phyloP scores from a whole-genome alignment of 1,140 invertebrate species.

The Mycetomoellerius zeteki region DNA sequence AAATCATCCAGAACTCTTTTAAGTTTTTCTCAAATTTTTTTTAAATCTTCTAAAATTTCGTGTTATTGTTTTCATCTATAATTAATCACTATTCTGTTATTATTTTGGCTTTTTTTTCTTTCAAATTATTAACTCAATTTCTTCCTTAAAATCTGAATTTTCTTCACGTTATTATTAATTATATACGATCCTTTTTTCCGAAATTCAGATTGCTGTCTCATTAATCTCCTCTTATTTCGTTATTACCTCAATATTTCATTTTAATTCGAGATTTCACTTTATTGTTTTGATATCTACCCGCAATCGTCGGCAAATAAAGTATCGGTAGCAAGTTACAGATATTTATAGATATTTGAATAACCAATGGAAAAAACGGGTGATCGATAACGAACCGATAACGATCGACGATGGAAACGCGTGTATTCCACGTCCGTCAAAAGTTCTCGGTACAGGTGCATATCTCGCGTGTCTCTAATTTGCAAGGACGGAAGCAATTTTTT shows the following conservation, averaged over 20 bases:
- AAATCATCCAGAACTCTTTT: background rate
- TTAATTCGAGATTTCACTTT: background rate
- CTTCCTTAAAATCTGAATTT: background rate
- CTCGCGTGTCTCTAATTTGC: slow-evolving; percentile 49
- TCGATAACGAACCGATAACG: slow-evolving; percentile 23
- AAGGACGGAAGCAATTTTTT: slow-evolving; percentile 46
- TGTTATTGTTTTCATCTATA: background rate
- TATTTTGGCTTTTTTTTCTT: too few relatives aligned
- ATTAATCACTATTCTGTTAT: background rate
- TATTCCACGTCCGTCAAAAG: slow-evolving; percentile 15
- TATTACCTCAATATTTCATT: background rate
- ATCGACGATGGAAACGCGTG: background rate
- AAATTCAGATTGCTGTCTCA: background rate
- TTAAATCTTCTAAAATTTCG: background rate
- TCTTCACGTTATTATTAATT: background rate
- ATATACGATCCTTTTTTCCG: background rate
- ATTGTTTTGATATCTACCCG: background rate
- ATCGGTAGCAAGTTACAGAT: background rate
- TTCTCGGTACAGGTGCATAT: slow-evolving; percentile 2
- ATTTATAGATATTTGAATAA: background rate
- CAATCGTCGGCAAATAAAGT: background rate
- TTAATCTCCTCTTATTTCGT: background rate
- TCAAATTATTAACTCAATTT: background rate
- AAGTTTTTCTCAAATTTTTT: background rate
- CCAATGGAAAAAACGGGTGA: background rate